Evolutionary conservation across 92 coral and sea anemone species (phyloP).

Genomic region (Virgularia gustaviana): DNA sequence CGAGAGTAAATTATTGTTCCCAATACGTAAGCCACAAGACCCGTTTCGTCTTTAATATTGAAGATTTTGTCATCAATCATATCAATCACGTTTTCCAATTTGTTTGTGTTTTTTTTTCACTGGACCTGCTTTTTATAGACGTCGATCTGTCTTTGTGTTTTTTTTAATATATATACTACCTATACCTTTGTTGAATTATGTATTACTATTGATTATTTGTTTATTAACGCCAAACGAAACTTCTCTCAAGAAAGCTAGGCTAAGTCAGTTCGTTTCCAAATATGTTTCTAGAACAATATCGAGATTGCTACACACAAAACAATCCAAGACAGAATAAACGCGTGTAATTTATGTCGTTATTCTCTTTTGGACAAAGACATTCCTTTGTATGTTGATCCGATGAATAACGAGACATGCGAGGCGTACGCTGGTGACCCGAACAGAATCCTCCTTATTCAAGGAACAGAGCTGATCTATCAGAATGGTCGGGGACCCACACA

Average conservation of each 20-base stretch:
- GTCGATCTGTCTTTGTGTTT: too few relatives aligned
- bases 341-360: conserved; percentile 1
- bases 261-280: not conserved
- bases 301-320: conserved; percentile 5
- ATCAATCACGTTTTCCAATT: conserved; percentile 41
- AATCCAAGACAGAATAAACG: conserved; percentile 20
- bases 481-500: conserved; percentile 27
- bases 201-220: too few relatives aligned
- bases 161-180: too few relatives aligned
- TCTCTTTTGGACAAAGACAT: not conserved
- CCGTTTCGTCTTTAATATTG: conserved; percentile 33
- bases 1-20: too few relatives aligned
- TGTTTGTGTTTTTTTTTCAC: too few relatives aligned
- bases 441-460: conserved; percentile 24
- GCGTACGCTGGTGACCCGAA: conserved; percentile 23
- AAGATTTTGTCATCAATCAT: conserved; percentile 45
- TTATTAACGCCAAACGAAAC: too few relatives aligned
- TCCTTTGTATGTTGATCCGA: conserved; percentile 16
- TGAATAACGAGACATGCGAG: conserved; percentile 16
- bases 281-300: conserved; percentile 18
- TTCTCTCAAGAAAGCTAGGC: too few relatives aligned
- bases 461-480: conserved; percentile 8
- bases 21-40: too few relatives aligned
- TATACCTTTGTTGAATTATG: too few relatives aligned
- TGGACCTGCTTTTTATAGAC: too few relatives aligned